Evolutionary conservation across 2,113 vertebrate species (phyloP).

Genomic region (Tragelaphus buxtoni): DNA sequence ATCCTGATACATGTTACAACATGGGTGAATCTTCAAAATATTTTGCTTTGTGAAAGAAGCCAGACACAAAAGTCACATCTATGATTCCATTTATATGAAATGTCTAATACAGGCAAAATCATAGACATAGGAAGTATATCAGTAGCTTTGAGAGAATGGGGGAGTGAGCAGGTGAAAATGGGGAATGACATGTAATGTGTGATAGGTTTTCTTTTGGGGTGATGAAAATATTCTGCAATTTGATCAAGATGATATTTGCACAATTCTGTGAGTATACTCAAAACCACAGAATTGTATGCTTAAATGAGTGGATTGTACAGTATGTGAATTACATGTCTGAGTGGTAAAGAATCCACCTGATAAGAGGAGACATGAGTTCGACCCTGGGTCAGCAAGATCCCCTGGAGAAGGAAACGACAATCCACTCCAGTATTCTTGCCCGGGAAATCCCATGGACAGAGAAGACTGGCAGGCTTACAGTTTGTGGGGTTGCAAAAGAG

Average conservation of each 20-base stretch:
- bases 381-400: background rate
- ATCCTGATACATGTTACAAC: background rate
- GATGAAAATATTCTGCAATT: background rate
- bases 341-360: background rate
- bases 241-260: background rate
- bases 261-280: background rate
- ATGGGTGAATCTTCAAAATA: background rate
- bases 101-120: background rate
- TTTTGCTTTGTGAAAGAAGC: background rate
- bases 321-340: background rate
- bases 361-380: background rate
- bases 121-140: background rate
- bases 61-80: background rate
- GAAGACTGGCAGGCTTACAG: background rate
- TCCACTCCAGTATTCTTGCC: background rate
- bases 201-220: background rate
- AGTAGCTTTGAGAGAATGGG: fast-evolving
- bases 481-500: background rate
- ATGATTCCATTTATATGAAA: background rate
- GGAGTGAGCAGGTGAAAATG: background rate
- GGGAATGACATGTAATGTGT: background rate
- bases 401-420: background rate
- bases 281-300: background rate
- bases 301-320: too few species aligned
- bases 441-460: background rate